Conservation (phyloP, 2,113 vertebrate species). For the Deroptyus accipitrinus region DNA sequence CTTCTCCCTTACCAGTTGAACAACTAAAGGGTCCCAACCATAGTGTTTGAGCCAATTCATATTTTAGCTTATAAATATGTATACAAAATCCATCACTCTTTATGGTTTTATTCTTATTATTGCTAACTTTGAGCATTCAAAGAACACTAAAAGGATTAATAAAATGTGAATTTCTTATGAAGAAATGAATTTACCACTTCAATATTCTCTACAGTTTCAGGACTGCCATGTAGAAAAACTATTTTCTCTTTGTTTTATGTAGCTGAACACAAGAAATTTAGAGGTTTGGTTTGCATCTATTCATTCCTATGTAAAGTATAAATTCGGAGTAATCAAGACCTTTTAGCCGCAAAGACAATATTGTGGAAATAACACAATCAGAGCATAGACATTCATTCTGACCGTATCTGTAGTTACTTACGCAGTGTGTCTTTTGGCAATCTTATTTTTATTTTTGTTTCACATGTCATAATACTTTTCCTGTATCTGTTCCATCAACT, state of each 20-base stretch:
- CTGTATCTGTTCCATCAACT: neutral
- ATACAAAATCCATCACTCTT: neutral
- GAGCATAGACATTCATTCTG: neutral
- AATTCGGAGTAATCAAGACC: neutral
- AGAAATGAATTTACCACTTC: neutral
- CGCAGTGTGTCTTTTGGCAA: neutral
- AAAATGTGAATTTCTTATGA: neutral
- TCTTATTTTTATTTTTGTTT: neutral
- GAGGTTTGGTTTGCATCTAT: neutral
- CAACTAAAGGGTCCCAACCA: neutral
- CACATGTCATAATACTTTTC: neutral
- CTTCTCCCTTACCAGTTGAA: neutral
- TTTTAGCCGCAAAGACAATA: neutral
- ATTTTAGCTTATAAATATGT: neutral
- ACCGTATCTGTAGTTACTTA: neutral
- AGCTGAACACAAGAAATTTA: neutral
- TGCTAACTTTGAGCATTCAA: neutral
- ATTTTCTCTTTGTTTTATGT: neutral
- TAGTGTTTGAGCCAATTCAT: neutral
- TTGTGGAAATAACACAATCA: neutral
- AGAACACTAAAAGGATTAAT: neutral
- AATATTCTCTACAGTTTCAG: neutral
- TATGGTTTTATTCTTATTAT: neutral
- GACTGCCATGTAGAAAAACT: neutral
- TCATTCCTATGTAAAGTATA: neutral